phyloP scores from a whole-genome alignment of 2,888 invertebrate species.

The Troides oblongomaculatus region DNA sequence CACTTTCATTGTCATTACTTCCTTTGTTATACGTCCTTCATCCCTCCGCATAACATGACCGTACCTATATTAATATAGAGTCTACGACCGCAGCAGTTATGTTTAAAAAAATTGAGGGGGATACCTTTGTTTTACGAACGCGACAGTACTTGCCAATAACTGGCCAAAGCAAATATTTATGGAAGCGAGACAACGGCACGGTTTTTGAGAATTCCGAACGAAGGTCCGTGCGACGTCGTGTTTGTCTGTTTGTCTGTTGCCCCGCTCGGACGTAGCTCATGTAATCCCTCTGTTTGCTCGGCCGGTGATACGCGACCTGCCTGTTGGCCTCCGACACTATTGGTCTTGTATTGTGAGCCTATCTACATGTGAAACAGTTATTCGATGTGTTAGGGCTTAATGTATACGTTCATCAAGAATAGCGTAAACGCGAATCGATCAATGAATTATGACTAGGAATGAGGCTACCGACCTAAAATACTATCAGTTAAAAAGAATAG shows the following conservation, averaged over 20 bases:
- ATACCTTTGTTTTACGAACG: slow-evolving; percentile 32
- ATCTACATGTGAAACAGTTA: slow-evolving; percentile 10
- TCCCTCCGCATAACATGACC: no score
- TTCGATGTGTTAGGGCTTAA: neutral
- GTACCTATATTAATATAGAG: neutral
- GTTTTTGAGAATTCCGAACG: slow-evolving; percentile 77
- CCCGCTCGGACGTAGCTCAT: slow-evolving; percentile 42
- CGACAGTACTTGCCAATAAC: slow-evolving; percentile 69
- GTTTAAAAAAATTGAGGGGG: neutral
- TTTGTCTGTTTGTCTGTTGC: slow-evolving; percentile 45
- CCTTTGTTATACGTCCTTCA: no score
- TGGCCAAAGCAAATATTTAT: slow-evolving; percentile 71
- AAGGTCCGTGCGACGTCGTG: slow-evolving; percentile 50
- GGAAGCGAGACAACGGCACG: slow-evolving; percentile 67
- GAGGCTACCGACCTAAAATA: no score
- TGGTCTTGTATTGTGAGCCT: slow-evolving; percentile 32
- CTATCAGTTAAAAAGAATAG: no score
- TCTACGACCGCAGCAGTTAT: neutral
- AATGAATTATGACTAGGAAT: no score
- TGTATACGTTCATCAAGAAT: neutral
- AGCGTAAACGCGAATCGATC: no score
- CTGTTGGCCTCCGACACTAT: slow-evolving; percentile 40
- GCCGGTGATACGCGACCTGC: slow-evolving; percentile 39
- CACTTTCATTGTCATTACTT: no score
- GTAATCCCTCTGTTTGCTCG: slow-evolving; percentile 64